phyloP scores from a whole-genome alignment of 1,140 invertebrate species.

The Lasaia peninsularis region DNA sequence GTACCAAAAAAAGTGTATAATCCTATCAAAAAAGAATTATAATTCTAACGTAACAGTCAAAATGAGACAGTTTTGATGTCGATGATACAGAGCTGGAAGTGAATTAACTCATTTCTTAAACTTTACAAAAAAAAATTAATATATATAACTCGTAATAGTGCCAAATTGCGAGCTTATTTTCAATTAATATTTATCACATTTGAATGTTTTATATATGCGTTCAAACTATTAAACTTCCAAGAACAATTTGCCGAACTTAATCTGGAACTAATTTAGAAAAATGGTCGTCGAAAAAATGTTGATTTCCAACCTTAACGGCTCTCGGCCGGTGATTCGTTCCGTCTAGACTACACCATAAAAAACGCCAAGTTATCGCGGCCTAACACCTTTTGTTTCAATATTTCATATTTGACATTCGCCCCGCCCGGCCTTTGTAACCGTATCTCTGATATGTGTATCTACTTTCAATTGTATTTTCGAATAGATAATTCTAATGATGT shows the following conservation, averaged over 20 bases:
- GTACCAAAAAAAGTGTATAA: too few relatives aligned
- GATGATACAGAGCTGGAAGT: too few relatives aligned
- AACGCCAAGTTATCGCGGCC: background rate
- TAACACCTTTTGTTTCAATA: slow-evolving; percentile 7
- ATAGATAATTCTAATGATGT: background rate
- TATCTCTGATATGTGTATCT: background rate
- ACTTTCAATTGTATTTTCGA: background rate
- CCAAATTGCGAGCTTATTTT: background rate
- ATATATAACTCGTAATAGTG: background rate
- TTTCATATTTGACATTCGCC: background rate
- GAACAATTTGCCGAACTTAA: slow-evolving; percentile 13
- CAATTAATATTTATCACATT: slow-evolving; percentile 4
- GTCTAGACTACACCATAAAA: background rate
- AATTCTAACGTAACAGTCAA: too few relatives aligned
- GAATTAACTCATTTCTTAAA: too few relatives aligned
- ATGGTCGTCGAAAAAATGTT: slow-evolving; percentile 10
- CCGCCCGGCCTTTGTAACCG: slow-evolving; percentile 1
- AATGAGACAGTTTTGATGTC: too few relatives aligned
- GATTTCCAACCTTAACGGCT: background rate
- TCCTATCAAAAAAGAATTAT: too few relatives aligned
- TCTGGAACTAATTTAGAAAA: slow-evolving; percentile 15
- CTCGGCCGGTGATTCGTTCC: slow-evolving; percentile 5
- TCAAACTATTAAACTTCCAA: background rate
- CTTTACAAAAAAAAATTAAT: too few relatives aligned
- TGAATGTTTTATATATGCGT: background rate